Conservation (phyloP, 2,113 vertebrate species). For the Lynx canadensis region DNA sequence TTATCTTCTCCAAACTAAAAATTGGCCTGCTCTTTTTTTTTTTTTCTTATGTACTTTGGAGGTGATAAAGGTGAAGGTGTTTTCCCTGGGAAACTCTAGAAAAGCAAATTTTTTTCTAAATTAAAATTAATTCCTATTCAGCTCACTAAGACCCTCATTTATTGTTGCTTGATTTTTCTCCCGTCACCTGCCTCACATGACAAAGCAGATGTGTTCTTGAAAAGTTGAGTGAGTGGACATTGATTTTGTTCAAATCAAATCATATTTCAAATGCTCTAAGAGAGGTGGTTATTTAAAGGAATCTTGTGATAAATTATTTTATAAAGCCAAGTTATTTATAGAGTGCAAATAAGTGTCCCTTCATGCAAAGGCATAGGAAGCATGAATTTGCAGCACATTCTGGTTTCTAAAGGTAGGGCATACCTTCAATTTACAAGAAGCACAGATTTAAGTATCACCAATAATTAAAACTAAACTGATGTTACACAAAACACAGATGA, state of each 20-base stretch:
- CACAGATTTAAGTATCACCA: not conserved
- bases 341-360: not conserved
- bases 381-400: not conserved
- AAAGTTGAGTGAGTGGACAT: slow-evolving; percentile 42
- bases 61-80: slow-evolving; percentile 48
- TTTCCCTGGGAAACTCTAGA: slow-evolving; percentile 63
- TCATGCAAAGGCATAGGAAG: not conserved
- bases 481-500: not conserved
- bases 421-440: not conserved
- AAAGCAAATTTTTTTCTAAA: slow-evolving; percentile 68
- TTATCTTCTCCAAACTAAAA: slow-evolving; percentile 79
- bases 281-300: slow-evolving; percentile 61
- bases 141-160: slow-evolving; percentile 59
- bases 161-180: not conserved
- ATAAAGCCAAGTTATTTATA: slow-evolving; percentile 60
- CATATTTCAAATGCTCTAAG: slow-evolving; percentile 52
- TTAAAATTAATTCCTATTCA: slow-evolving; percentile 55
- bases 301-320: slow-evolving; percentile 61
- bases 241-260: slow-evolving; percentile 67
- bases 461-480: not conserved
- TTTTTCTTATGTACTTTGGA: not conserved
- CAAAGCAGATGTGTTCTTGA: slow-evolving; percentile 30
- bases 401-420: not conserved
- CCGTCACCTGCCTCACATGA: not conserved
- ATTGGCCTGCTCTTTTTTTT: not conserved